Evolutionary conservation across 1,140 invertebrate genomes (phyloP), one percentile per base, ranked within the genome.

Genomic region (Thaumetopoea pityocampa): DNA sequence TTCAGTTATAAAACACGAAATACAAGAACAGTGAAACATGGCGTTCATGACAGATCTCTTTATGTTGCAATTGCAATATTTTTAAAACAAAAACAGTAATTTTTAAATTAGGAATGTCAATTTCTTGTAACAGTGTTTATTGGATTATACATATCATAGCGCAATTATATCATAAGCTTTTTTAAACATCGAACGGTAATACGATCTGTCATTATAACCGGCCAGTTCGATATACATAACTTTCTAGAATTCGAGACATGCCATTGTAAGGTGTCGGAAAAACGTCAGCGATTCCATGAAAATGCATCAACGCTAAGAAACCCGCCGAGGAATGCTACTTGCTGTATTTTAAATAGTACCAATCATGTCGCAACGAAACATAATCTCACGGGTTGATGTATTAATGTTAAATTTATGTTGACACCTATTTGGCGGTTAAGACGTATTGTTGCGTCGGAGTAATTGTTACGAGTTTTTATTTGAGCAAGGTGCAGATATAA

Each of bases 381-480:
- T 71, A 70, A 77, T 66, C 76, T 69, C 65, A 73, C 51, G 47
- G 40, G 19, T 22, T 62, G 60, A 67, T 47, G 53, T 37, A 51
- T 61, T 77, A 77, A 68, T 62, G 78, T 71, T 56, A 57, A 68
- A 66, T 66, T 72, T 77, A 59, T 63, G 64, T 64, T 63, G 63
- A 30, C 47, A 23, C 24, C 43, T 52, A 70, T 60, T 67, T 59
- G 73, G 66, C 47, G 35, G 38, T 71, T 81, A 61, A 41, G 67
- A 66, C 73, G 61, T 71, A 74, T 48, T 49, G 56, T 49, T 56
- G 35, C 58, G 65, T 66, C 43, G 29, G 53, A 52, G 69, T 84
- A 84, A 81, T 84, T 84, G 77, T 80, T 84, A 65, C 74, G 55
- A 78, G 68, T 84, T 84, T 84, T 84, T 84, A 62, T 62, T 41